Evolutionary conservation across 2,113 vertebrate species (phyloP), one percentile per base, ranked within the genome.

Genomic region (Archilochus colubris): DNA sequence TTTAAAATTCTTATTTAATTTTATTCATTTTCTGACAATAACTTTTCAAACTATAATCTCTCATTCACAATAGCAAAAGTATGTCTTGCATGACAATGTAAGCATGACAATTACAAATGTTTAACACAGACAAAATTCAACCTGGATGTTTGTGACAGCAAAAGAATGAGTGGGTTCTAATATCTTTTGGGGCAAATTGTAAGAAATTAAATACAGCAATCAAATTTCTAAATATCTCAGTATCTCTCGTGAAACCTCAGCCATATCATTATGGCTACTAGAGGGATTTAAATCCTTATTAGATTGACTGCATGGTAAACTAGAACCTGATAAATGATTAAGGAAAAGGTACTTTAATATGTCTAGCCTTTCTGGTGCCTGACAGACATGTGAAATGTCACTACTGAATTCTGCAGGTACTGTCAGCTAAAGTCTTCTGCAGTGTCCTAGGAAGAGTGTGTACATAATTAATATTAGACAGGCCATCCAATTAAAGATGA

Each of bases 401-500:
- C 63, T 57, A 18, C 36, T 82, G 0, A 0, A 31, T 93, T 80
- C 91, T 69, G 61, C 68, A 76, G 89, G 6, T 38, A 43, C 78
- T 69, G 67, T 48, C 70, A 82, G 81, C 67, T 80, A 62, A 82
- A 63, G 46, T 76, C 81, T 85, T 58, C 44, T 38, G 17, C 19
- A n/a, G 78, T 66, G 67, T 85, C 84, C 78, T 80, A 79, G 84
- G 87, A 96, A 91, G 21, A 76, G 62, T 69, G 53, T 6, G 38
- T 33, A 82, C 23, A 62, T 66, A 70, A 24, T 33, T 85, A 89
- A 82, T 59, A 38, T 61, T 24, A 59, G 31, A 43, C 43, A 72
- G 67, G 48, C 82, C 14, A 3, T 46, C 74, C 89, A 87, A 92
- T 73, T 95, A 93, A 85, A 50, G 33, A 59, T 80, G 85, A 92